Conservation (phyloP, 2,888 invertebrate species). For the Brachyptera putata region DNA sequence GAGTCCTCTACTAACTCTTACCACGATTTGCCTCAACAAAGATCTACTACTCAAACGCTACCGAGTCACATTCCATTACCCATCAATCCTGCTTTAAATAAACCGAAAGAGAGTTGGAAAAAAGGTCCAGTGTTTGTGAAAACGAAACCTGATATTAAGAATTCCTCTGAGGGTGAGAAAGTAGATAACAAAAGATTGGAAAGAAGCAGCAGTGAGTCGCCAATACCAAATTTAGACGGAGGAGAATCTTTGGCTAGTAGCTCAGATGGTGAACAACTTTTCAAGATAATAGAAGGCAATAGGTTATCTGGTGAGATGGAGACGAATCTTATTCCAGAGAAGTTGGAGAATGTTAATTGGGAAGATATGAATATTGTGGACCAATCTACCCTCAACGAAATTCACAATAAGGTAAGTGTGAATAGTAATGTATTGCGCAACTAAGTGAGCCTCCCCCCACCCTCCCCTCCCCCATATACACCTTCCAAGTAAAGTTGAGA, state of each 20-base stretch:
- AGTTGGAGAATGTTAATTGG: slow-evolving; percentile 46
- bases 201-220: slow-evolving; percentile 7
- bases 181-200: slow-evolving; percentile 20
- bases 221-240: slow-evolving; percentile 32
- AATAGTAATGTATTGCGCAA: no score
- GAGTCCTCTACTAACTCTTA: background rate
- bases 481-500: no score
- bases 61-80: slow-evolving; percentile 30
- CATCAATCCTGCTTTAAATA: slow-evolving; percentile 24
- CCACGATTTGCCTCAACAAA: background rate
- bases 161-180: slow-evolving; percentile 17
- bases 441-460: no score
- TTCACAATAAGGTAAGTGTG: slow-evolving; percentile 58
- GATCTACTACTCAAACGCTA: background rate
- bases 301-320: background rate
- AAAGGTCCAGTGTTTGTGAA: slow-evolving; percentile 15
- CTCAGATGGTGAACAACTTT: slow-evolving; percentile 35
- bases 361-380: slow-evolving; percentile 60
- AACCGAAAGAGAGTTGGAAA: slow-evolving; percentile 20
- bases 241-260: slow-evolving; percentile 38
- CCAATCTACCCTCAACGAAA: slow-evolving; percentile 56
- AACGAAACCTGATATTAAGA: slow-evolving; percentile 7
- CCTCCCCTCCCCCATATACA: no score
- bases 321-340: background rate
- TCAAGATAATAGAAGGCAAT: slow-evolving; percentile 8